Base-by-base conservation (phyloP, 2,888 invertebrate genomes). In the Caenorhabditis sinica region DNA sequence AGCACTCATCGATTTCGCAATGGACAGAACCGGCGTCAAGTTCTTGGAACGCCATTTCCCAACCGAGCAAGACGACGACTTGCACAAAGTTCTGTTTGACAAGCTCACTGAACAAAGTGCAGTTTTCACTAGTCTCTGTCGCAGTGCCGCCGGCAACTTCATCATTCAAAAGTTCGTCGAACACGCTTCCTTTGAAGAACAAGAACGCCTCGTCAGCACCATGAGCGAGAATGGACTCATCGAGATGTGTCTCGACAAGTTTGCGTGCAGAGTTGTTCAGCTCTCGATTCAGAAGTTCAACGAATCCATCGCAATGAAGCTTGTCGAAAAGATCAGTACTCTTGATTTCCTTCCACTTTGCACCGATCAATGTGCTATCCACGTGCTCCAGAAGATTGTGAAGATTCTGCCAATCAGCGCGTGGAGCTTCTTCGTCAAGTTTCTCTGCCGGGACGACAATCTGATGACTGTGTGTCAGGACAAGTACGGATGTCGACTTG, bases 211-310 rank as follows among this genome's bases (percentile, higher is more conserved):
- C 60, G 56, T 61, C 13, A 60, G 33, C 9, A 43, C 65, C 13
- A 68, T 87, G 72, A 60, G 61, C 15, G 28, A 36, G 11, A 60
- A 65, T 30, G 77, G 82, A 40, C 82, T 88, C 61, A 65, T 60
- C 51, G 61, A 61, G 8, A 66, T 90, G 51, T 87, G 89, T 51
- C 75, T 87, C 49, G 88, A 90, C 63, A 84, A 89, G 36, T 89
- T 87, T 65, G 87, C 88, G 0, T 91, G 91, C 72, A 87, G 91
- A 33, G 90, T 91, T 20, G 83, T 91, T 13, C 91, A 91, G 83
- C 88, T 88, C 74, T 82, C 86, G 2, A 45, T 72, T 83, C 53
- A 83, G 75, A 79, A 79, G 49, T 53, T 83, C 49, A 72, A 80
- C 13, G 43, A 66, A 6, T 33, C 40, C 0, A 60, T 36, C 25